Percentiles rank a stretch among this genome's conserved stretches.
phyloP scores from a whole-genome alignment of 35 echinoderm and acorn worm genomes.

The Ptychodera flava region DNA sequence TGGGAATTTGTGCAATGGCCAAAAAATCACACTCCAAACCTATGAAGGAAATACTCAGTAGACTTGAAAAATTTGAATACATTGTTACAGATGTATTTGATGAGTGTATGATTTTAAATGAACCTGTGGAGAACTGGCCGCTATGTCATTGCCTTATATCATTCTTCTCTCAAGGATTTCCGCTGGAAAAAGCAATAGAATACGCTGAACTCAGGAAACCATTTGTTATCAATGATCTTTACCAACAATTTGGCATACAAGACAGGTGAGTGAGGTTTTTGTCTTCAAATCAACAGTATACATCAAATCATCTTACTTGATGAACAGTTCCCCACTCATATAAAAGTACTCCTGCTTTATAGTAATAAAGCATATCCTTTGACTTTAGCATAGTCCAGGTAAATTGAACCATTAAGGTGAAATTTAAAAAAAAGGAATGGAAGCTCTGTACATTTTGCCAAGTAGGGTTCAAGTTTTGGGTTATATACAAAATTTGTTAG shows the following conservation, averaged over 20 bases:
- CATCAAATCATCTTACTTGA: not conserved
- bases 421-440: no score
- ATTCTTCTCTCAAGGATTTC: constrained; percentile 95
- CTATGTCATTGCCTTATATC: constrained; percentile 77
- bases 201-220: constrained; percentile 86
- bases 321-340: no score
- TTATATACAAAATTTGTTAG: no score
- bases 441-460: no score
- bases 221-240: constrained; percentile 86
- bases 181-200: constrained; percentile 81
- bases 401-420: no score
- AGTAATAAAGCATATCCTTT: no score
- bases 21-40: constrained; percentile 92
- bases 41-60: constrained; percentile 87
- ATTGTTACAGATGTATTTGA: constrained; percentile 62
- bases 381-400: no score
- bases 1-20: constrained; percentile 89
- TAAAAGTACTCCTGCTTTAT: no score
- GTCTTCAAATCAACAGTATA: not conserved
- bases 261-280: constrained; percentile 64
- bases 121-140: constrained; percentile 92
- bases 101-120: constrained; percentile 89
- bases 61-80: constrained; percentile 80
- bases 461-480: no score
- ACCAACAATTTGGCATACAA: constrained; percentile 64